A percentile compares a stretch with the other conserved stretches of the same genome.
These are phyloP conservation scores for Eriosoma lanigerum DNA, from an alignment of 1,140 invertebrate species.

Conservation along the genomic window DNA sequence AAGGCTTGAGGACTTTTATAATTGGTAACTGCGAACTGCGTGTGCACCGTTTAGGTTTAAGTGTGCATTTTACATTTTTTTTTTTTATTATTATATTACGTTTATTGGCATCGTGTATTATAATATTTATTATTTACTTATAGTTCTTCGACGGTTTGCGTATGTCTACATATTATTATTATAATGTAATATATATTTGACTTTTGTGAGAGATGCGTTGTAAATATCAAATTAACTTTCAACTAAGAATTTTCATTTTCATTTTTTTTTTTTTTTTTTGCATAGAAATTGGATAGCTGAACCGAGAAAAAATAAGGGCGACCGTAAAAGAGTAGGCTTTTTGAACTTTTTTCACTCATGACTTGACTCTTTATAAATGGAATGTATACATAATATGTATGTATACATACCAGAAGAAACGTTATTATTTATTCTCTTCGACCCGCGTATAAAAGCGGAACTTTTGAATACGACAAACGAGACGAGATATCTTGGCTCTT, in stretches of 20 bases:
- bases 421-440: constrained; percentile 38
- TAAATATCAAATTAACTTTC: constrained; percentile 40
- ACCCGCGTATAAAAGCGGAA: constrained; percentile 18
- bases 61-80: too few species aligned
- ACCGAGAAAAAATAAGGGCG: neutral
- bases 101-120: too few species aligned
- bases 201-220: constrained; percentile 8
- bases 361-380: constrained; percentile 44
- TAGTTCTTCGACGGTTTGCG: neutral
- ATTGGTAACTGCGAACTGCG: too few species aligned
- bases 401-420: neutral
- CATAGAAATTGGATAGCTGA: constrained; percentile 25
- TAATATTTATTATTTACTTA: too few species aligned
- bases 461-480: constrained; percentile 50
- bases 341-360: constrained; percentile 48
- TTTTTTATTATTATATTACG: too few species aligned
- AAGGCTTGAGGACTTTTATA: too few species aligned
- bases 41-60: too few species aligned
- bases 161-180: too few species aligned
- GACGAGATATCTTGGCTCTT: constrained; percentile 12
- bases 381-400: constrained; percentile 26
- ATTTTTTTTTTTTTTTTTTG: too few species aligned
- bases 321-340: constrained; percentile 14
- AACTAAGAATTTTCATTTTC: constrained; percentile 44
- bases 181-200: too few species aligned